Evolutionary conservation across 2,888 invertebrate genomes (phyloP), one percentile per base, ranked within the genome.

Genomic region (Calephelis perditalis): DNA sequence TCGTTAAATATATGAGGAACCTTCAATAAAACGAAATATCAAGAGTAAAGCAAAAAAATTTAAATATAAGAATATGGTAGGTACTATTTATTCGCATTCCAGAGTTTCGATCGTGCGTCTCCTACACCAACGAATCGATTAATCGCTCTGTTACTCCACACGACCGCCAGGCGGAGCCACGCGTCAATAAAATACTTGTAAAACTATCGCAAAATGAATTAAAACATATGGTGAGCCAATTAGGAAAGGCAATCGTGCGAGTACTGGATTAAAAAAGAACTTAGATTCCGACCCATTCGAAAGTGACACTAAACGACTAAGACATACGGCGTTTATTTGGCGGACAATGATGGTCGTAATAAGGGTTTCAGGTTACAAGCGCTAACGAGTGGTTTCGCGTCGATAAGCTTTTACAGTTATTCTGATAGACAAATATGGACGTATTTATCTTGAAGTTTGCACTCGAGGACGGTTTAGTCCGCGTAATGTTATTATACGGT

Each of bases 131-230:
- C 81, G 84, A 88, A 87, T 90, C 90, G 89, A 86, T 89, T 87
- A 87, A 84, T 78, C 86, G 89, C 76, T 82, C 79, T 77, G 86
- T 82, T 86, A 81, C 86, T 77, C 80, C 76, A 71, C 63, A 70
- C 75, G 74, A 70, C 78, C 82, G 79, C 81, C 84, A 84, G 87
- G 84, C 86, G 88, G 89, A 85, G 89, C 86, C 84, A 84, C 84
- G 82, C 83, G 82, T 87, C 89, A 86, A 84, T 89, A 87, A 88
- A 89, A 88, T 88, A 86, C 89, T 86, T 89, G 89, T 89, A 87
- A 87, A 90, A 88, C 89, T 89, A 89, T 89, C 86, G 88, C 87
- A 76, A 86, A 88, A 86, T 89, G 89, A 90, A 90, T 90, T 88
- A 85, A 88, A 88, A 86, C 89, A 87, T 84, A 89, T 87, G 87